Conservation (phyloP, 2,888 invertebrate genomes). For the Drosophila crucigera region DNA sequence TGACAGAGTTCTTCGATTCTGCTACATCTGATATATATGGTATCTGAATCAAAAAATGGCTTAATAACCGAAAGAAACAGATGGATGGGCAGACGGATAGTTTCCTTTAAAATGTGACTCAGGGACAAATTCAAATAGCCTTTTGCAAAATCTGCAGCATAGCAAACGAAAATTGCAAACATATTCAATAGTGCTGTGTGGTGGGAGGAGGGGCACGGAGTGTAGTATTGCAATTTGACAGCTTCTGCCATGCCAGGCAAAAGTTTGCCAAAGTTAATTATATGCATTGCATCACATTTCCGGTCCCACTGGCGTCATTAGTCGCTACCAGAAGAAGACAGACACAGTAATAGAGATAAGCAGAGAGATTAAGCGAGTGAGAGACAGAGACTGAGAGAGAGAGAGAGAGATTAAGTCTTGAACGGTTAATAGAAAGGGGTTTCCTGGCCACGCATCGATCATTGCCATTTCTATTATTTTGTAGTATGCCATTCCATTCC, state of each 20-base stretch:
- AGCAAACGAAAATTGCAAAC: constrained; percentile 42
- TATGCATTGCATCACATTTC: constrained; percentile 60
- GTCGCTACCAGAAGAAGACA: constrained; percentile 15
- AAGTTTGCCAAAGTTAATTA: constrained; percentile 68
- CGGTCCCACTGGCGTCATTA: constrained; percentile 71
- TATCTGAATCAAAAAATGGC: neutral
- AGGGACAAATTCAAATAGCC: neutral
- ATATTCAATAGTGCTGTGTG: constrained; percentile 31
- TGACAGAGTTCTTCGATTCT: neutral
- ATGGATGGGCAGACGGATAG: neutral
- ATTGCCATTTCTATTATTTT: constrained; percentile 17
- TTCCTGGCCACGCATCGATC: constrained; percentile 49
- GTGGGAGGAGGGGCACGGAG: neutral
- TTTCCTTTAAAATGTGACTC: neutral
- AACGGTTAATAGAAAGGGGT: constrained; percentile 48
- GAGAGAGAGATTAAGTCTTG: constrained; percentile 16
- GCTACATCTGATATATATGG: neutral
- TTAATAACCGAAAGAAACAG: neutral
- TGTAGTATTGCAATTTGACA: constrained; percentile 23
- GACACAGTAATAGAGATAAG: neutral
- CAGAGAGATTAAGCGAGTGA: neutral
- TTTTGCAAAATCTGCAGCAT: constrained; percentile 35
- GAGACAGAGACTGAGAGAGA: neutral
- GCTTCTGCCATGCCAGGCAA: constrained; percentile 20
- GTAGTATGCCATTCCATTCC: constrained; percentile 1